phyloP scores from a whole-genome alignment of 2,888 invertebrate species.

The Pseudanteris insignis region DNA sequence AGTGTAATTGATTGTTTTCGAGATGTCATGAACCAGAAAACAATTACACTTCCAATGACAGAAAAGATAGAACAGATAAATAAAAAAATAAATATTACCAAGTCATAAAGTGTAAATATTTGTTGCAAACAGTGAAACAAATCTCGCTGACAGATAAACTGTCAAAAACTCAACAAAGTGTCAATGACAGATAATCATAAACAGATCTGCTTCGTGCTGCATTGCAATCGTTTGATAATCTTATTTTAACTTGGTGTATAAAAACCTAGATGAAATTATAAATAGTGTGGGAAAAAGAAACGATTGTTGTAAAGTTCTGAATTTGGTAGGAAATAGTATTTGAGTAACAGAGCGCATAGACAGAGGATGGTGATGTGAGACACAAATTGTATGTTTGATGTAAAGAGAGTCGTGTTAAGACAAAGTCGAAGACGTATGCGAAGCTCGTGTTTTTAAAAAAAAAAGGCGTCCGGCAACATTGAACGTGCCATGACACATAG shows the following conservation, averaged over 20 bases:
- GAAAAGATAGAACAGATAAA: no score
- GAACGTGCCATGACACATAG: constrained; percentile 45
- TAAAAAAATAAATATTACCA: background rate
- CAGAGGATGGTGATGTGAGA: constrained; percentile 27
- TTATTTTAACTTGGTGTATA: constrained; percentile 22
- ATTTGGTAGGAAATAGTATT: constrained; percentile 22
- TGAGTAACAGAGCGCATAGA: constrained; percentile 32
- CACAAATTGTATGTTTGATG: constrained; percentile 41
- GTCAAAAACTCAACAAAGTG: constrained; percentile 13
- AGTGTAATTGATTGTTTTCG: no score
- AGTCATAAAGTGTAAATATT: no score
- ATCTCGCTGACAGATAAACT: constrained; percentile 19
- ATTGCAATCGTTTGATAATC: constrained; percentile 23
- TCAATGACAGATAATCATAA: constrained; percentile 2
- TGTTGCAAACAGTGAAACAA: constrained; percentile 21
- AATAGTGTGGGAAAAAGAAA: constrained; percentile 2
- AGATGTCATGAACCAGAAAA: no score
- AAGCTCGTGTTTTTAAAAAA: constrained; percentile 54
- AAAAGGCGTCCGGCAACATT: constrained; percentile 49
- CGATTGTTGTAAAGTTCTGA: constrained; percentile 1
- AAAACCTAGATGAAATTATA: constrained; percentile 11
- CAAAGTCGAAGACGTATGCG: constrained; percentile 48
- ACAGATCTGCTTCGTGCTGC: no score
- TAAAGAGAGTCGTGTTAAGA: constrained; percentile 38
- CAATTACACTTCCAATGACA: no score